phyloP scores from a whole-genome alignment of 2,888 invertebrate species.

The Clepsis dumicolana region DNA sequence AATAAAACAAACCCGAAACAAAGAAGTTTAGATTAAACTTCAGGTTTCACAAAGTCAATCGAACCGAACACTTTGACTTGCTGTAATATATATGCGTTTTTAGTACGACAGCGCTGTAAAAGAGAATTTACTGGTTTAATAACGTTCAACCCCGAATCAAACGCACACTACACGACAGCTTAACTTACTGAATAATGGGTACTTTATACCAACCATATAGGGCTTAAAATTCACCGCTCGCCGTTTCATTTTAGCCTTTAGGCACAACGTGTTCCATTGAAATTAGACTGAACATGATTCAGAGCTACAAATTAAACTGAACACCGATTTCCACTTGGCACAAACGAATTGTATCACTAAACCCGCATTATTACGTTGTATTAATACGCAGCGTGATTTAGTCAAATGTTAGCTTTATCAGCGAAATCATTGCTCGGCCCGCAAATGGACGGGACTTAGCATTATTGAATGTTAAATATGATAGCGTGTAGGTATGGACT shows the following conservation, averaged over 20 bases:
- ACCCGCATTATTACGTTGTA: conserved; percentile 17
- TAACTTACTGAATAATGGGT: conserved; percentile 15
- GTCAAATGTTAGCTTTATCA: background rate
- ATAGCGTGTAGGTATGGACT: background rate
- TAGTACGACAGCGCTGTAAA: conserved; percentile 32
- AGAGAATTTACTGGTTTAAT: conserved; percentile 42
- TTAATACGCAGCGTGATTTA: conserved; percentile 6
- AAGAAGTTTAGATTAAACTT: conserved; percentile 8
- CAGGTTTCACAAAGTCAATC: conserved; percentile 10
- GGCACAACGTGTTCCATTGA: conserved; percentile 26
- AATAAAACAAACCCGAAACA: background rate
- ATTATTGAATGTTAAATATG: background rate
- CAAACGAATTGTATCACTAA: conserved; percentile 24
- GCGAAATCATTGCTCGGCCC: background rate
- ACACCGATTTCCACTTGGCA: conserved; percentile 36
- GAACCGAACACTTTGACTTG: conserved; percentile 11
- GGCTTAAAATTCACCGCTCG: background rate
- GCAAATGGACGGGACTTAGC: background rate
- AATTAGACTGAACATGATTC: conserved; percentile 43
- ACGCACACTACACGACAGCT: conserved; percentile 28
- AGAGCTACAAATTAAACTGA: conserved; percentile 41
- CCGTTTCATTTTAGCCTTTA: conserved; percentile 20
- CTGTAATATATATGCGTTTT: conserved; percentile 27
- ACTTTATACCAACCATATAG: conserved; percentile 15
- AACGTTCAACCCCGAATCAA: conserved; percentile 41